Evolutionary conservation across 2,113 vertebrate species (phyloP).

Genomic region (Ciconia maguari): DNA sequence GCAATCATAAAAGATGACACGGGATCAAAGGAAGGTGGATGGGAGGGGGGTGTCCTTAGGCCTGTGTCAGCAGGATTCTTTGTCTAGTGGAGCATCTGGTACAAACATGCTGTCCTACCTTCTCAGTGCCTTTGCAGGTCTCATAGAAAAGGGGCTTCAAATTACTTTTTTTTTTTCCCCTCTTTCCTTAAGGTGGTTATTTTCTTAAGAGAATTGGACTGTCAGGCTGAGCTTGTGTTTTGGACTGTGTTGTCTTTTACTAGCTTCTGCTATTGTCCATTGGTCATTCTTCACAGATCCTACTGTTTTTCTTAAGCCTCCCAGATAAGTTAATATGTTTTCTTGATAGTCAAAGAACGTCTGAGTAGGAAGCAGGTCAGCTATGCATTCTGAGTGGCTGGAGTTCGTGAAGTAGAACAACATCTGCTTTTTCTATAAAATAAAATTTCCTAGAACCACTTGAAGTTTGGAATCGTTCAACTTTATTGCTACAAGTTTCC

Average conservation of each 20-base stretch:
- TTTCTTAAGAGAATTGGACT: background rate
- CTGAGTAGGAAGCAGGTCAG: background rate
- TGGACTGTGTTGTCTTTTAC: background rate
- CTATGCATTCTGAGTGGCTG: background rate
- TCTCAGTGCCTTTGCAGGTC: background rate
- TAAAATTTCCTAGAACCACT: background rate
- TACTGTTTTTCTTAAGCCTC: background rate
- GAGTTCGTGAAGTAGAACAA: background rate
- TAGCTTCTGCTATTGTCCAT: background rate
- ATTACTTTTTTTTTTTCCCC: background rate
- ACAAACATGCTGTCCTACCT: slow-evolving; percentile 1
- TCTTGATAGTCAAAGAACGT: background rate
- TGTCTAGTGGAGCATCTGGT: slow-evolving; percentile 25
- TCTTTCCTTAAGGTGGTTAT: background rate
- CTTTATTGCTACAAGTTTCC: background rate
- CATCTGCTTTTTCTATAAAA: slow-evolving; percentile 23
- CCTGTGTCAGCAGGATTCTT: background rate
- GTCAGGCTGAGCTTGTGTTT: background rate
- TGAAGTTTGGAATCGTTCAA: background rate
- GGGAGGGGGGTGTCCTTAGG: background rate
- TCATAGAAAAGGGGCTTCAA: background rate
- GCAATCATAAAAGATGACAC: background rate
- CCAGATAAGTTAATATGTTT: background rate
- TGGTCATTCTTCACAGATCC: background rate
- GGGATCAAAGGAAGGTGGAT: background rate